Percentiles rank a stretch among this genome's conserved stretches.
Evolutionary conservation across 2,113 vertebrate genomes (phyloP).

Genomic region (Epinephelus lanceolatus): DNA sequence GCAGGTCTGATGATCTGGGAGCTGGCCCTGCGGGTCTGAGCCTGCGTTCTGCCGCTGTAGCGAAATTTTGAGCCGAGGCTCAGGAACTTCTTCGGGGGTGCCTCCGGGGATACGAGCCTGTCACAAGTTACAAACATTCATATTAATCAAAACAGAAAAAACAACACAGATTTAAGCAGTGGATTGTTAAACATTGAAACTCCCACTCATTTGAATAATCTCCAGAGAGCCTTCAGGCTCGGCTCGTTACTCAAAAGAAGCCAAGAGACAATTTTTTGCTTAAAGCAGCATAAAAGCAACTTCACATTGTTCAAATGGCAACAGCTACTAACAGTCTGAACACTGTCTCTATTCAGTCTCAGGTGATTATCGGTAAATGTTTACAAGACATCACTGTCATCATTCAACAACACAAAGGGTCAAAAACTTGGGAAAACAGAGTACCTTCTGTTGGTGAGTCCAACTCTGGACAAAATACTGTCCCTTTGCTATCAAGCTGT

Average conservation of each 20-base stretch:
- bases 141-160: constrained; percentile 56
- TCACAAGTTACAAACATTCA: constrained; percentile 22
- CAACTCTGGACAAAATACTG: neutral
- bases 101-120: constrained; percentile 95
- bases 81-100: constrained; percentile 96
- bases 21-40: constrained; percentile 94
- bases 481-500: neutral
- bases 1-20: constrained; percentile 93
- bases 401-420: neutral
- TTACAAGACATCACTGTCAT: constrained; percentile 3
- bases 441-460: neutral
- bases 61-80: constrained; percentile 97
- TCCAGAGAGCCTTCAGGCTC: constrained; percentile 30
- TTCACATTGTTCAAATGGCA: constrained; percentile 24
- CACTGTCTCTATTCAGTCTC: neutral
- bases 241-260: constrained; percentile 28
- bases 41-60: constrained; percentile 96
- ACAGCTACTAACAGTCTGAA: constrained; percentile 1
- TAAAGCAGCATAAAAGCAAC: constrained; percentile 34
- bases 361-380: constrained; percentile 2
- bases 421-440: neutral
- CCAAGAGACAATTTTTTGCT: constrained; percentile 19
- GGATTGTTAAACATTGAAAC: neutral
- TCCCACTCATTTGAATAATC: constrained; percentile 26
- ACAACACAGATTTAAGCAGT: constrained; percentile 14